These are phyloP conservation scores for Teleiodes luculella DNA, from an alignment of 2,888 invertebrate species.

Conservation along the genomic window DNA sequence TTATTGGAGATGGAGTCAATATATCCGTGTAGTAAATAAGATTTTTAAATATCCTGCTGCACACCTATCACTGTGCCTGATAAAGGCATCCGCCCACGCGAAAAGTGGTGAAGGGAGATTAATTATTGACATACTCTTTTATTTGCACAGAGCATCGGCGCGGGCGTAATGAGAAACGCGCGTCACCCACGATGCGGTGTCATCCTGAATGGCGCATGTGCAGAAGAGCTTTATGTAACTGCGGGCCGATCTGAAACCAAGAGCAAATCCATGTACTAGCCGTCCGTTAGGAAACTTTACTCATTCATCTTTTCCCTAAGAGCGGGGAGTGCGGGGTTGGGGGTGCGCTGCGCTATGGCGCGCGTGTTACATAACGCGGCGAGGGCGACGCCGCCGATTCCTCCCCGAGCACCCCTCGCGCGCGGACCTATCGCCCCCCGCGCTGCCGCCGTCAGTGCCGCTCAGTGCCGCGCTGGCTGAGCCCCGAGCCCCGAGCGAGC, in stretches of 20 bases:
- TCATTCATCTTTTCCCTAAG: conserved; percentile 76
- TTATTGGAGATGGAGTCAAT: too few species aligned
- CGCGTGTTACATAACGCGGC: conserved; percentile 60
- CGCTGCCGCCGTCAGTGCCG: too few species aligned
- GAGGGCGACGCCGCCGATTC: conserved; percentile 50
- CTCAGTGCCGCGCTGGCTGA: not conserved
- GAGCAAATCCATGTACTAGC: conserved; percentile 66
- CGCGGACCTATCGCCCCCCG: conserved; percentile 39
- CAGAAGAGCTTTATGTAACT: conserved; percentile 60
- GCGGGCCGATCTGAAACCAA: conserved; percentile 53
- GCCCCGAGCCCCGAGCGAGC: conserved; percentile 18
- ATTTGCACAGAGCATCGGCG: too few species aligned
- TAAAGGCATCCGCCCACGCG: too few species aligned
- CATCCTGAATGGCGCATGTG: conserved; percentile 49
- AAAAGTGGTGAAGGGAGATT: too few species aligned
- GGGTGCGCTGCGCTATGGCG: conserved; percentile 62
- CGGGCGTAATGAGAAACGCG: conserved; percentile 31
- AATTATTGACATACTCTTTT: too few species aligned
- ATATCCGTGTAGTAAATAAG: too few species aligned
- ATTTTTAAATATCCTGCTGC: too few species aligned
- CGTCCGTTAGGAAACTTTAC: conserved; percentile 73
- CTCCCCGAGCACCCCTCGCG: conserved; percentile 50
- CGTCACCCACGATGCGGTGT: conserved; percentile 27
- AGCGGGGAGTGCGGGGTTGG: conserved; percentile 62
- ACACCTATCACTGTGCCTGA: too few species aligned